A percentile compares a stretch with the other conserved stretches of the same genome.
Conservation (phyloP, 92 coral and sea anemone genomes). For the Muricea muricata region DNA sequence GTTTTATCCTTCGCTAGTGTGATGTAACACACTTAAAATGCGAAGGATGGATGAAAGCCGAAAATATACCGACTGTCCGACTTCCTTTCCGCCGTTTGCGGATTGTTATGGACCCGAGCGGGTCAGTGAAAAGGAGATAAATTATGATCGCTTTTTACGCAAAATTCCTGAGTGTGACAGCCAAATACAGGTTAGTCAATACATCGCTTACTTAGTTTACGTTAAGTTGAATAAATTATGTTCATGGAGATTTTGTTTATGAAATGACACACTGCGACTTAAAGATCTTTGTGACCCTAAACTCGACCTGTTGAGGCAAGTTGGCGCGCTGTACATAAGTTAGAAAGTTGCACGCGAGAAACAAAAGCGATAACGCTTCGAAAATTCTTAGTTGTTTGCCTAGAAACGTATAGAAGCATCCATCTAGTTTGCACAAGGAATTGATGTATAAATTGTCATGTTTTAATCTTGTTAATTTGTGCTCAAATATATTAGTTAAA, state of each 20-base stretch:
- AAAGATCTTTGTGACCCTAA: not conserved
- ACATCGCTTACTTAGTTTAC: conserved; percentile 3
- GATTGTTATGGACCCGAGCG: too few relatives aligned
- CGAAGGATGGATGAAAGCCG: not conserved
- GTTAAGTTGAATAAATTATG: conserved; percentile 35
- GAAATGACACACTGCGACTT: conserved; percentile 2
- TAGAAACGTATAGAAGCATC: not conserved
- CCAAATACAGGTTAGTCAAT: conserved; percentile 13
- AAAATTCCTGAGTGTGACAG: not conserved
- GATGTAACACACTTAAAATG: not conserved
- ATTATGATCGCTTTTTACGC: not conserved
- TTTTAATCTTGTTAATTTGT: conserved; percentile 43
- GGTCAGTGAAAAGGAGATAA: not conserved
- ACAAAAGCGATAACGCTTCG: not conserved
- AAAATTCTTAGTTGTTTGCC: not conserved
- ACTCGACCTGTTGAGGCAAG: not conserved
- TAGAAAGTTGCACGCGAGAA: not conserved
- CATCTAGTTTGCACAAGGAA: not conserved
- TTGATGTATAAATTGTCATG: conserved; percentile 15
- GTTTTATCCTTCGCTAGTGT: not conserved
- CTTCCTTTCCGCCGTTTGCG: not conserved
- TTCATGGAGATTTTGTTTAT: conserved; percentile 17
- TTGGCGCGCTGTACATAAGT: not conserved
- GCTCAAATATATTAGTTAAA: not conserved
- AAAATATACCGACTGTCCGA: not conserved